phyloP scores from a whole-genome alignment of 1,140 invertebrate species.

The Ectropis grisescens region DNA sequence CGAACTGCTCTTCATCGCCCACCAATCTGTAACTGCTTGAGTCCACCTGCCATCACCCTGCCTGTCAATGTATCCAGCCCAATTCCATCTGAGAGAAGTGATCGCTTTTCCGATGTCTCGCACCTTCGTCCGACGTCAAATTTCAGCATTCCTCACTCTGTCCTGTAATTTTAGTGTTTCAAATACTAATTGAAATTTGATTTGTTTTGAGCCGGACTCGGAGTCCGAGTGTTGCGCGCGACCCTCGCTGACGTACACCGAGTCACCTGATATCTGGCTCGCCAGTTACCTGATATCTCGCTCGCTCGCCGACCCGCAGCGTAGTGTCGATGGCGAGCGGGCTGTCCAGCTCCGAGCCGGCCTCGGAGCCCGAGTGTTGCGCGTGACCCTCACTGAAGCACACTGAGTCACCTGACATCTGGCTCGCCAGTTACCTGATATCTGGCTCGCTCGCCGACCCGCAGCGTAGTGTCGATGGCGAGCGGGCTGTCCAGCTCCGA shows the following conservation, averaged over 20 bases:
- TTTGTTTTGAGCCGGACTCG: constrained; percentile 31
- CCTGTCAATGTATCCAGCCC: too few species aligned
- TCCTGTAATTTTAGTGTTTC: too few species aligned
- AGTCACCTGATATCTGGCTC: constrained; percentile 48
- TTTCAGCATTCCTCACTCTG: too few species aligned
- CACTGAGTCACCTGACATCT: constrained; percentile 72
- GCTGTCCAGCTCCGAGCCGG: constrained; percentile 34
- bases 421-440: constrained; percentile 52
- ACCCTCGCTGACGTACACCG: constrained; percentile 90
- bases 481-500: constrained; percentile 37
- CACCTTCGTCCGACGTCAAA: too few species aligned
- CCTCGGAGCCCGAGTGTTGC: constrained; percentile 32
- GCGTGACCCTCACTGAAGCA: constrained; percentile 86
- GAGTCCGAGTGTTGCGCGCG: constrained; percentile 32
- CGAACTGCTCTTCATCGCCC: too few species aligned
- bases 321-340: constrained; percentile 37
- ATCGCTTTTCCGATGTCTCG: too few species aligned
- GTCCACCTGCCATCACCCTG: too few species aligned
- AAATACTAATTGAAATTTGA: too few species aligned
- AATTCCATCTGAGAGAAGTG: too few species aligned
- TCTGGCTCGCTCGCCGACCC: constrained; percentile 43
- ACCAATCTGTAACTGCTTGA: too few species aligned
- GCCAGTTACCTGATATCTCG: constrained; percentile 41
- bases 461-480: constrained; percentile 36
- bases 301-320: constrained; percentile 44